These are phyloP conservation scores for Schizopygopsis malacanthus DNA, from an alignment of 2,797 vertebrate genomes.

Conservation along the genomic window DNA sequence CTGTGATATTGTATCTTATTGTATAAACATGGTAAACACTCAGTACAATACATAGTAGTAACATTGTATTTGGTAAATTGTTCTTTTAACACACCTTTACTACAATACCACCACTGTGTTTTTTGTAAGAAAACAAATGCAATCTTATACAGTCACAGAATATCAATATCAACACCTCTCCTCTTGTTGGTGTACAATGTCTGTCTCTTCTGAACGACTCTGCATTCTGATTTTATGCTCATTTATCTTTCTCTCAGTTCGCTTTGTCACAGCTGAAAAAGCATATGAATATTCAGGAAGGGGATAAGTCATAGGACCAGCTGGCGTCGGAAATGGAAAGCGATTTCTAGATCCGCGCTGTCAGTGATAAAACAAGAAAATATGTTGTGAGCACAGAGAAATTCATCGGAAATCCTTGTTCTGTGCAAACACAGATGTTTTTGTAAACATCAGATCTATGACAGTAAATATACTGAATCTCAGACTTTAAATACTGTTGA, in stretches of 20 bases:
- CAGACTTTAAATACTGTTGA: conserved; percentile 14
- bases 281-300: conserved; percentile 49
- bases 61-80: not conserved
- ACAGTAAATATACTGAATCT: not conserved
- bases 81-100: not conserved
- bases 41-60: not conserved
- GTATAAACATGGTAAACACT: not conserved
- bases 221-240: not conserved
- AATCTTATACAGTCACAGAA: not conserved
- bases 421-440: conserved; percentile 29
- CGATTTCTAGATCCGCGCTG: not conserved
- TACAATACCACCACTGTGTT: not conserved
- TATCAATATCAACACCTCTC: not conserved
- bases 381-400: not conserved
- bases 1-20: not conserved
- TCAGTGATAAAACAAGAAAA: conserved; percentile 7
- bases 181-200: not conserved
- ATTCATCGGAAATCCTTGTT: conserved; percentile 4
- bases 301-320: conserved; percentile 13
- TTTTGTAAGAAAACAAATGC: not conserved
- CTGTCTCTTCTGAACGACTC: not conserved
- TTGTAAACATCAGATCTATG: not conserved
- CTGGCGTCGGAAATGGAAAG: conserved; percentile 32
- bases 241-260: not conserved
- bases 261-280: conserved; percentile 49